A percentile compares a stretch with the other conserved stretches of the same genome.
phyloP scores from a whole-genome alignment of 1,140 invertebrate genomes.

The Teleopsis dalmanni region DNA sequence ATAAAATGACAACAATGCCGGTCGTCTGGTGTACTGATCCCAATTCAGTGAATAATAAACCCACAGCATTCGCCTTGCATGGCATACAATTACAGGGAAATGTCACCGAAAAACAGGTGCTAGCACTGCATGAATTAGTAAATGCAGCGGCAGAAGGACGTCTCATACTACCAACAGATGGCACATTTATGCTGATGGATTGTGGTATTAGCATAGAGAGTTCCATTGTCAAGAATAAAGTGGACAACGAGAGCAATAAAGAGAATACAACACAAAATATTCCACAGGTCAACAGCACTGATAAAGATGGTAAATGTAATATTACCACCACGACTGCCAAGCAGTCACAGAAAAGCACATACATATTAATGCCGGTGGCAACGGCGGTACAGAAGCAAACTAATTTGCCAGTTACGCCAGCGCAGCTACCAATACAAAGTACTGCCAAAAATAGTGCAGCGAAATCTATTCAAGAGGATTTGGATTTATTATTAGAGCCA shows the following conservation, averaged over 20 bases:
- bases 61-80: constrained; percentile 42
- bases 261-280: constrained; percentile 6
- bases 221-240: constrained; percentile 25
- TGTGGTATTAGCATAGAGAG: constrained; percentile 42
- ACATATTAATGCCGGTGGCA: constrained; percentile 40
- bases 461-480: no score
- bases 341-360: constrained; percentile 28
- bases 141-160: constrained; percentile 43
- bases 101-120: constrained; percentile 41
- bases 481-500: no score
- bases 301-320: no score
- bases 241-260: constrained; percentile 3
- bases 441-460: no score
- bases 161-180: constrained; percentile 39
- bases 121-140: constrained; percentile 38
- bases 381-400: constrained; percentile 5
- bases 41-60: constrained; percentile 43
- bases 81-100: constrained; percentile 43
- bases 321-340: neutral
- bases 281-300: neutral
- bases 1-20: constrained; percentile 35
- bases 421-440: constrained; percentile 3
- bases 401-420: neutral
- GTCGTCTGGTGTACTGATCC: constrained; percentile 44
- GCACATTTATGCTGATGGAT: constrained; percentile 39